Percentiles rank a stretch among this genome's conserved stretches.
Evolutionary conservation across 2,113 vertebrate species (phyloP).

Genomic region (Callospermophilus lateralis): DNA sequence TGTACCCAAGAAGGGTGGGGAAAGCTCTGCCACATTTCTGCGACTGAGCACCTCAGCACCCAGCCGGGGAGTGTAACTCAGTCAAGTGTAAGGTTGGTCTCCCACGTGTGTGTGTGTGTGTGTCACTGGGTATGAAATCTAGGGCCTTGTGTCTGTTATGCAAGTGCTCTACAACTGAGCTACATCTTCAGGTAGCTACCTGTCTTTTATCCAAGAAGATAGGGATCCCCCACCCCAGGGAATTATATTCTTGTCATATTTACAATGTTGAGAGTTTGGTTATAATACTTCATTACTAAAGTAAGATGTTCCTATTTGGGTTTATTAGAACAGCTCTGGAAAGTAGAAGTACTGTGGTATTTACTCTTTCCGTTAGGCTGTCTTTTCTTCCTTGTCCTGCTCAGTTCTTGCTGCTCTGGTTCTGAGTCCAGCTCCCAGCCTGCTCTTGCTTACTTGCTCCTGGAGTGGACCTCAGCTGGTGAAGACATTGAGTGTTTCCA

Average conservation of each 20-base stretch:
- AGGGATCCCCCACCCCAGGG: background rate
- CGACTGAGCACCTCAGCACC: no score
- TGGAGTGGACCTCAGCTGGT: background rate
- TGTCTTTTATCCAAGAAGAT: background rate
- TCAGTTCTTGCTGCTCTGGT: background rate
- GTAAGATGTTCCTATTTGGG: background rate
- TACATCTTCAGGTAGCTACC: background rate
- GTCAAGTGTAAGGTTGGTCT: no score
- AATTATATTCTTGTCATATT: background rate
- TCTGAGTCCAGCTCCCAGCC: background rate
- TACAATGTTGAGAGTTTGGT: conserved; percentile 34
- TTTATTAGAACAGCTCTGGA: background rate
- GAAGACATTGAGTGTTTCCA: background rate
- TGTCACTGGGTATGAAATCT: no score
- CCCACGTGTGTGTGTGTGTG: no score
- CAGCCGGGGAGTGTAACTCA: no score
- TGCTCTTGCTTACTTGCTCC: background rate
- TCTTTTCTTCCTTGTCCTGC: background rate
- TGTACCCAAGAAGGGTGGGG: no score
- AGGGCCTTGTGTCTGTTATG: no score
- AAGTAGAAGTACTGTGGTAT: background rate
- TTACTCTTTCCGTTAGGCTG: background rate
- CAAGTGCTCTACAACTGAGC: no score
- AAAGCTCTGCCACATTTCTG: no score
- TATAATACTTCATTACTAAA: background rate